These are phyloP conservation scores for Tetragonula clypearis DNA, from an alignment of 1,140 invertebrate genomes.

Conservation along the genomic window DNA sequence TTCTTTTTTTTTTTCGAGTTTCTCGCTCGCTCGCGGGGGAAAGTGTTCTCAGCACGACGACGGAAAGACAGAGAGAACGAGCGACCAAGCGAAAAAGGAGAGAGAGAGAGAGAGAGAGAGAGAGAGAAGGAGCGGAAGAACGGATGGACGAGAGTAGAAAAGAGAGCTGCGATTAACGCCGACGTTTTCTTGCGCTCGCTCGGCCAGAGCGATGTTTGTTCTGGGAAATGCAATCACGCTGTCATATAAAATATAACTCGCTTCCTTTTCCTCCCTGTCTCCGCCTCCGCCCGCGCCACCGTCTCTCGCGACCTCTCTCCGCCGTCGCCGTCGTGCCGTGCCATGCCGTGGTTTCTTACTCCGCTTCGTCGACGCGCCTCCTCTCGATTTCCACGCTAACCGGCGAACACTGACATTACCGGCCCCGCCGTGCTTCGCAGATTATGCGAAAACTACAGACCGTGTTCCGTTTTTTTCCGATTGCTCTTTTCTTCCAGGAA, in stretches of 20 bases:
- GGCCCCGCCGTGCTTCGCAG: constrained; percentile 47
- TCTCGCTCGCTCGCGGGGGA: no score
- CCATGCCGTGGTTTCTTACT: constrained; percentile 22
- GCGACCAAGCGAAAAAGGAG: neutral
- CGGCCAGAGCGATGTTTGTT: constrained; percentile 72
- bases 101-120: neutral
- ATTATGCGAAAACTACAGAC: constrained; percentile 57
- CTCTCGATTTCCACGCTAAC: constrained; percentile 63
- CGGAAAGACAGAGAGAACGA: neutral
- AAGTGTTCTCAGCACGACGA: neutral
- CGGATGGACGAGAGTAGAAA: neutral
- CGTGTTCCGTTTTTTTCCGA: constrained; percentile 36
- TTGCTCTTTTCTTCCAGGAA: constrained; percentile 48
- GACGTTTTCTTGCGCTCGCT: constrained; percentile 66
- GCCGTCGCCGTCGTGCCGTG: neutral
- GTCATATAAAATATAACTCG: constrained; percentile 75
- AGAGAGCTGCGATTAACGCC: constrained; percentile 65
- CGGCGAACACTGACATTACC: constrained; percentile 60
- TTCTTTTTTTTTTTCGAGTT: no score
- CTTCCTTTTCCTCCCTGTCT: constrained; percentile 65
- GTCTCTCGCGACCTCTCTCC: constrained; percentile 1
- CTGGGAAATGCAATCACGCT: constrained; percentile 75
- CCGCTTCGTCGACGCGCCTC: constrained; percentile 33
- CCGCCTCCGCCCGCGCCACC: constrained; percentile 12
- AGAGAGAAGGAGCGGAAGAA: neutral